Base-by-base conservation (phyloP, 2,888 invertebrate species). In the Uropetala carovei region DNA sequence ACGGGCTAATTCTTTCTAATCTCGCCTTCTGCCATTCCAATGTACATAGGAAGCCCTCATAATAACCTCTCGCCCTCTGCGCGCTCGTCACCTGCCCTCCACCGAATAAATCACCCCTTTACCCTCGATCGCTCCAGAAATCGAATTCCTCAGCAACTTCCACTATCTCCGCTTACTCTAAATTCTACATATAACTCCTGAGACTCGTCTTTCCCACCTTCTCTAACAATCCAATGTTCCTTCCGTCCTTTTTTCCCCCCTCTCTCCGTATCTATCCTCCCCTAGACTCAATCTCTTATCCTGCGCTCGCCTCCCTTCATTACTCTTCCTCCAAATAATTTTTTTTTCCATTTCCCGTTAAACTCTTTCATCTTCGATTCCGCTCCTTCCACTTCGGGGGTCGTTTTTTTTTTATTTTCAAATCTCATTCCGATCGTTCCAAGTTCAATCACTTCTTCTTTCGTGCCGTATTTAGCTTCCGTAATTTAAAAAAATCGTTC, bases 181-280 rank as follows among this genome's bases (percentile, higher is more conserved):
- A 60, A 86, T 59, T 86, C 86, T 86, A 86, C 86, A 86, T 60
- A 58, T 86, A 60, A 86, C 60, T 86, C 83, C 83, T 83, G 43
- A 43, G 83, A 83, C 83, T n/a, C 18, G 18, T n/a, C 83, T 83
- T 60, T 86, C 60, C 59, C 59, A 30, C 68, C 18, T 75, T 27
- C 4, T 22, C 75, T 27, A 27, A 13, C 27, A 75, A 7, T 75
- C 75, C 75, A 22, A n/a, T 75, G 22, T 75, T 75, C 64, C 59
- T 30, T 86, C 57, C 86, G 27, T 16, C 60, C 86, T 86, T 30
- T 64, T 60, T 86, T 18, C 58, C 30, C 30, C 43, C 27, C 86
- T 27, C 11, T n/a, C 22, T 16, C 57, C 86, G 60, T 64, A 64
- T 89, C 68, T n/a, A 43, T 64, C 68, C 43, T 83, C 83, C 56